Conservation (phyloP, 1,140 invertebrate genomes). For the Dinothrombium tinctorium region DNA sequence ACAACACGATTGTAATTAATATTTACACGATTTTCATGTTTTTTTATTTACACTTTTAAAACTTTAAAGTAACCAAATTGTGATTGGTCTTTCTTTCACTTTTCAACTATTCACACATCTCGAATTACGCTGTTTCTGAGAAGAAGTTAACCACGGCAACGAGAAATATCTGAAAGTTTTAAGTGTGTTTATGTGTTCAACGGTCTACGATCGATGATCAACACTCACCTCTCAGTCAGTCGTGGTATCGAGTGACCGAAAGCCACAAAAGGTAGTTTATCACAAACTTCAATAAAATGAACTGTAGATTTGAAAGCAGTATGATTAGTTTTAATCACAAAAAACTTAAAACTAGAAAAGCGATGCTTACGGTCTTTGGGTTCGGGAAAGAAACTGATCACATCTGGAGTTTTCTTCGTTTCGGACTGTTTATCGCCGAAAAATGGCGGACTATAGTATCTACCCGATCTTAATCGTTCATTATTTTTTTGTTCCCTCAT, state of each 20-base stretch:
- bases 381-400: constrained; percentile 10
- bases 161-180: too few species aligned
- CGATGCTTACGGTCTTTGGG: constrained; percentile 2
- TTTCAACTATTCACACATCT: too few species aligned
- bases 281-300: constrained; percentile 13
- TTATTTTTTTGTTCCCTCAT: constrained; percentile 10
- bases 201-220: background rate
- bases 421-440: background rate
- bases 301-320: background rate
- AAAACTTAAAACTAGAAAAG: background rate
- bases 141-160: too few species aligned
- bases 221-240: constrained; percentile 10
- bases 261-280: constrained; percentile 12
- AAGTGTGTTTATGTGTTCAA: too few species aligned
- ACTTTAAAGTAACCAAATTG: too few species aligned
- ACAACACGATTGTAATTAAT: too few species aligned
- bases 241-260: constrained; percentile 14
- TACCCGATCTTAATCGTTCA: constrained; percentile 8
- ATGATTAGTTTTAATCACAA: background rate
- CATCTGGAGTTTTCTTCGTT: constrained; percentile 4
- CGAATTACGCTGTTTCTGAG: too few species aligned
- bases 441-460: background rate
- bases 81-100: too few species aligned
- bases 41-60: too few species aligned
- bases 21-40: too few species aligned